Evolutionary conservation across 1,140 invertebrate genomes (phyloP), one percentile per base, ranked within the genome.

Genomic region (Scaptomyza hsui): DNA sequence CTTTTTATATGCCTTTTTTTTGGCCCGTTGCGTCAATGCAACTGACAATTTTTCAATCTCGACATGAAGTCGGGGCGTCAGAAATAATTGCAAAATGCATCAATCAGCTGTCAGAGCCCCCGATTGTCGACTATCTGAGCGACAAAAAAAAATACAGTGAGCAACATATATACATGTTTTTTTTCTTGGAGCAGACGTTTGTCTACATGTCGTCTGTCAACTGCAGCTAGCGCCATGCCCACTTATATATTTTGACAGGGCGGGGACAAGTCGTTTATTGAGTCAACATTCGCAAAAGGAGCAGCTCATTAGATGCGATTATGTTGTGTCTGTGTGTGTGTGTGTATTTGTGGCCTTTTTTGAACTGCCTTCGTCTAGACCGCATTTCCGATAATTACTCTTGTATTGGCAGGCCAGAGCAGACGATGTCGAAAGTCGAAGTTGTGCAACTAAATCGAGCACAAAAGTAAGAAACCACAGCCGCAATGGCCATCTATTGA

Each of bases 71-170:
- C 63, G 55, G 7, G 32, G 82, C 77, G 77, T 85, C 81, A 85
- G 72, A 85, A 86, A 85, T 85, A 85, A 85, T 85, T 85, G 81
- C 81, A 78, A 85, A 85, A 85, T 86, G 81, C 81, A 85, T 85
- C 81, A 85, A 86, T 85, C 81, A 85, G 78, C 62, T 85, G 81
- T 86, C 81, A 77, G 55, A 67, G 75, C 26, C 47, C 26, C 24
- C 9, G 45, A 61, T 65, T 19, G 47, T 67, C 63, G 62, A 69
- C 67, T 72, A 65, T 69, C 75, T 32, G 49, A 69, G 65, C 57
- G 57, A 62, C n/a, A 16, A 18, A 49, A 39, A 35, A 45, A 37
- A 18, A n/a, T n/a, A n/a, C n/a, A n/a, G n/a, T n/a, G n/a, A n/a
- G n/a, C n/a, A n/a, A n/a, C n/a, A n/a, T n/a, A 10, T 9, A 18